phyloP scores from a whole-genome alignment of 2,888 invertebrate species.

The Volucella bombylans region DNA sequence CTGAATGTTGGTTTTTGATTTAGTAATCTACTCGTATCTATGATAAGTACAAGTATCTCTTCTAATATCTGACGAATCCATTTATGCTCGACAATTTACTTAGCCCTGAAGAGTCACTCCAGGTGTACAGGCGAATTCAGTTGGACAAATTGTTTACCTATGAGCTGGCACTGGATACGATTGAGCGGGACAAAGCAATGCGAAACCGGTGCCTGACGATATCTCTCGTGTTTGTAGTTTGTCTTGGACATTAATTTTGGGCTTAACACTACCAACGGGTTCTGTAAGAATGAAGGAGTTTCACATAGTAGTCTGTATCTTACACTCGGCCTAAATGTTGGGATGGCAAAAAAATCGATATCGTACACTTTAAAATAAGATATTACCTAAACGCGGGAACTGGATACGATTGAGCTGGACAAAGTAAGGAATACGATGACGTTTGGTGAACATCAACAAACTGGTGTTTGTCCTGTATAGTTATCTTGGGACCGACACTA shows the following conservation, averaged over 20 bases:
- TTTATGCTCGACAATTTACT: no score
- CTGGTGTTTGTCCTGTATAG: constrained; percentile 82
- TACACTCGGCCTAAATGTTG: constrained; percentile 59
- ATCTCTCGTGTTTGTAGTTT: constrained; percentile 84
- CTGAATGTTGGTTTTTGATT: constrained; percentile 54
- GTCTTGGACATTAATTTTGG: constrained; percentile 89
- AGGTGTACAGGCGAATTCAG: constrained; percentile 76
- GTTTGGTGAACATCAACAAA: constrained; percentile 76
- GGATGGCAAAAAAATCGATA: constrained; percentile 32
- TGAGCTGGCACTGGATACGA: constrained; percentile 89
- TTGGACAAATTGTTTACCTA: constrained; percentile 83
- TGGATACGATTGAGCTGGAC: constrained; percentile 89
- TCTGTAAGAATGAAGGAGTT: constrained; percentile 78
- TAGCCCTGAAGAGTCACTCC: no score
- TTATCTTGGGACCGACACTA: constrained; percentile 85
- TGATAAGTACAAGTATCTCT: not conserved
- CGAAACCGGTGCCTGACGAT: constrained; percentile 84
- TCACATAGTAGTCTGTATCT: constrained; percentile 38
- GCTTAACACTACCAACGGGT: constrained; percentile 84
- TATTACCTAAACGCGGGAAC: constrained; percentile 77
- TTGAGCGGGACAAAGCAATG: constrained; percentile 89
- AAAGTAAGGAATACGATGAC: constrained; percentile 85
- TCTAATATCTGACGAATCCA: not conserved
- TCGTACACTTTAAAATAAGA: constrained; percentile 1
- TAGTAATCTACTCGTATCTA: not conserved